Base-by-base conservation (phyloP, 2,888 invertebrate species). In the Spodoptera picta region DNA sequence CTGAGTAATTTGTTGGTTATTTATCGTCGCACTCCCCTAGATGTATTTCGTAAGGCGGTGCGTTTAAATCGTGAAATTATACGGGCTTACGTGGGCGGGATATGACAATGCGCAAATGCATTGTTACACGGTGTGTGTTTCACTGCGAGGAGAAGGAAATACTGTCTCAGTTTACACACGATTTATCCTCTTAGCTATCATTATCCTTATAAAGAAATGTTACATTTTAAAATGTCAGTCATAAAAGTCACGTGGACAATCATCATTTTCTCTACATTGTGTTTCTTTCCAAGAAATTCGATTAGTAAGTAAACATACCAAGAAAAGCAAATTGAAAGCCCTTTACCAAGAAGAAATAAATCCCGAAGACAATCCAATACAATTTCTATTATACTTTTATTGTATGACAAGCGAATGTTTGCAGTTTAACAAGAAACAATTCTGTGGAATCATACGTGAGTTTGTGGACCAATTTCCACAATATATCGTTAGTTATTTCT, bases 1-100 rank as follows among this genome's bases (percentile, higher is more conserved):
- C 86, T 79, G 85, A 90, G 92, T 93, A 93, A 94, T 94, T 93
- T 91, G 92, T 91, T 82, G 67, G 88, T 92, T 91, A 92, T 92
- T 94, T 94, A 93, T 91, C 86, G 86, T 80, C 79, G 79, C 76
- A 85, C 86, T 83, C 83, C 77, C 81, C 83, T 82, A 87, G 88
- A 89, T 89, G 87, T 90, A 89, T 92, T 91, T 90, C 89, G 90
- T 86, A 91, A 90, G 90, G 86, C 84, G 87, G 85, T 87, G 87
- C 85, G 86, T 83, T 88, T 89, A 90, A 90, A 92, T 94, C 90
- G 90, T 85, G 87, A 87, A 91, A 93, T 93, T 93, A 94, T 94
- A 88, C 92, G 81, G 76, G 70, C 72, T 75, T 71, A 86, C 86
- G 93, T 92, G 90, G 93, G 93, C 86, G 92, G 86, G 88, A 86